Evolutionary conservation across 2,797 vertebrate species (phyloP), one percentile per base, ranked within the genome.

Genomic region (Danio aesculapii): DNA sequence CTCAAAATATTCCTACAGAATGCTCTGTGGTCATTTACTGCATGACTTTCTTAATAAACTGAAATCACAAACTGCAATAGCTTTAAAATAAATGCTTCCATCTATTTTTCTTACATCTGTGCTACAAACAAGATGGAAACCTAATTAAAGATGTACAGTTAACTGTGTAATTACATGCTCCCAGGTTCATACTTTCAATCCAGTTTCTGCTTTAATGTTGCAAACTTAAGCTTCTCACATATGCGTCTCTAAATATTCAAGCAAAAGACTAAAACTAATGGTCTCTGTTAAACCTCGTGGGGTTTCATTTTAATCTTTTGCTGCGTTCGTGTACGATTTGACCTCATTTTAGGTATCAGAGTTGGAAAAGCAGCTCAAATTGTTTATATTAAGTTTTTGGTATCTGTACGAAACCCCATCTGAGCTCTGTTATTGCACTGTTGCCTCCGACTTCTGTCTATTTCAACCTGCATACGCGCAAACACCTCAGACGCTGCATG

Each of bases 401-500:
- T 16, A 21, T 74, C 6, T 30, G 21, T 61, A 47, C n/a, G 17
- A 73, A 73, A 57, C 13, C 17, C 10, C 21, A 74, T 17, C 44
- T 8, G 57, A 61, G 43, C 57, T 74, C 17, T 53, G 44, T 46
- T 57, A 58, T 58, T 58, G 14, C 66, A 39, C 21, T 46, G 41
- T 81, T 66, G 17, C 63, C 74, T 85, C 87, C 82, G 77, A 84
- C 68, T 84, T 84, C 84, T 88, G 83, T 80, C 53, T 0, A 70
- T 84, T 85, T 84, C 84, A 17, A 49, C 59, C 11, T 17, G 79
- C 85, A 86, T 88, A 85, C 90, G 88, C 82, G 84, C 83, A 85
- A 87, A 87, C 87, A 87, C 91, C 89, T 90, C 89, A 89, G 89
- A 86, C 89, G 87, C 90, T 86, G 91, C 90, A 90, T 85, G 53